Evolutionary conservation across 2,797 vertebrate species (phyloP).

Genomic region (Coluber constrictor): DNA sequence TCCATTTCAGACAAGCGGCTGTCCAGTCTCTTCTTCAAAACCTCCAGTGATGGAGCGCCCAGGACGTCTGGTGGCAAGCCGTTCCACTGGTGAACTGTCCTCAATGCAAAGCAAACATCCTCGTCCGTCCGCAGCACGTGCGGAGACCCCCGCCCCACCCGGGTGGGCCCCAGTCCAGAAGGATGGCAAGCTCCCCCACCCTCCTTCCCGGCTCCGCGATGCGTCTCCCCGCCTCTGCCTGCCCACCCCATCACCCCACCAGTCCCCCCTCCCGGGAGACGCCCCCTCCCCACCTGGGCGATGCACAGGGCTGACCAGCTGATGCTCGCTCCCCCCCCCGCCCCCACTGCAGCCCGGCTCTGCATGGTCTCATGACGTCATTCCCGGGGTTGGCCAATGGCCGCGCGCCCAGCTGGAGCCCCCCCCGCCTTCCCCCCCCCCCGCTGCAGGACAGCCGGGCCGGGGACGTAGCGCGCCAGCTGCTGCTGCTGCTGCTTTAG

Average conservation of each 20-base stretch:
- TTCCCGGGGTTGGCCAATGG: slow-evolving; percentile 11
- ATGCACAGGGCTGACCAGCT: not conserved
- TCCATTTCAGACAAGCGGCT: too few relatives aligned
- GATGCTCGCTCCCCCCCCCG: not conserved
- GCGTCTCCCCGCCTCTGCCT: not conserved
- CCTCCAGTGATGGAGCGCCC: too few relatives aligned
- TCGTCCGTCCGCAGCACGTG: too few relatives aligned
- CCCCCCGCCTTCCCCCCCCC: not conserved
- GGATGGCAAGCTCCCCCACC: not conserved
- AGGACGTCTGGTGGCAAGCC: too few relatives aligned
- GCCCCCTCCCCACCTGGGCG: not conserved
- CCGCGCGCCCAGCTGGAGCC: not conserved
- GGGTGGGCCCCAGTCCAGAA: not conserved
- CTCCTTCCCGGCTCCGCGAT: too few relatives aligned
- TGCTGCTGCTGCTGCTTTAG: not conserved
- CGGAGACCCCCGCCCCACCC: not conserved
- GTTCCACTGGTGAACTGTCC: too few relatives aligned
- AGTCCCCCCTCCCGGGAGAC: not conserved
- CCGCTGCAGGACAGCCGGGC: not conserved
- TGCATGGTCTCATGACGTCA: not conserved
- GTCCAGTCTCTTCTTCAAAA: too few relatives aligned
- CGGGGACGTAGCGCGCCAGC: not conserved
- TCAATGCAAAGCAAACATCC: not conserved
- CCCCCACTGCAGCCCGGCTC: not conserved
- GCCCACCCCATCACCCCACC: not conserved